Evolutionary conservation across 2,113 vertebrate species (phyloP).

Genomic region (Pagrus major): DNA sequence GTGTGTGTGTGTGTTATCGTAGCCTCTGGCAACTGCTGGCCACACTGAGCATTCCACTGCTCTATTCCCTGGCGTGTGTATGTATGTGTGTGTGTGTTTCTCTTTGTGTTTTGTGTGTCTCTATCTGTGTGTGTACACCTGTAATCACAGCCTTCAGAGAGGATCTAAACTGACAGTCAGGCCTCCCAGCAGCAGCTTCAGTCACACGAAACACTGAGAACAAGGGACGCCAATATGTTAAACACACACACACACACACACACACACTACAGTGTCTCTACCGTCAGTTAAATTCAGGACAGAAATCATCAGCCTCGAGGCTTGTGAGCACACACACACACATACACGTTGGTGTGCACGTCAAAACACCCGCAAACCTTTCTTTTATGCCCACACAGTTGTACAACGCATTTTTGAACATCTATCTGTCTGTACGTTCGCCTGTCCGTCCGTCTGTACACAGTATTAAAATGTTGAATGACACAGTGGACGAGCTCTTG

Average conservation of each 20-base stretch:
- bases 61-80: not conserved
- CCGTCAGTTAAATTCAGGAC: not conserved
- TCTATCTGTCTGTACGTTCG: no score
- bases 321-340: not conserved
- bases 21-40: constrained; percentile 22
- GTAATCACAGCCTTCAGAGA: constrained; percentile 46
- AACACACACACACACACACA: constrained; percentile 26
- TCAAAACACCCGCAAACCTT: no score
- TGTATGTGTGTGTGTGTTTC: constrained; percentile 29
- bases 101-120: constrained; percentile 17
- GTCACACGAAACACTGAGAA: constrained; percentile 43
- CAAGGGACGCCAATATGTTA: constrained; percentile 16
- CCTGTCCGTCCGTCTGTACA: no score
- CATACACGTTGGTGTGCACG: not conserved
- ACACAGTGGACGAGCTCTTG: not conserved
- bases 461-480: no score
- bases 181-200: constrained; percentile 58
- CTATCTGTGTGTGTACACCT: constrained; percentile 42
- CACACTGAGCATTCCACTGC: not conserved
- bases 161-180: constrained; percentile 56
- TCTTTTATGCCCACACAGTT: no score
- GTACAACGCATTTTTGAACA: not conserved
- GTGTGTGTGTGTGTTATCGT: constrained; percentile 21
- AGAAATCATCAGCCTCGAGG: not conserved
- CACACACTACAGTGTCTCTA: not conserved